A percentile compares a stretch with the other conserved stretches of the same genome.
Conservation (phyloP, 1,140 invertebrate genomes). For the Pemphigus obesinymphae region DNA sequence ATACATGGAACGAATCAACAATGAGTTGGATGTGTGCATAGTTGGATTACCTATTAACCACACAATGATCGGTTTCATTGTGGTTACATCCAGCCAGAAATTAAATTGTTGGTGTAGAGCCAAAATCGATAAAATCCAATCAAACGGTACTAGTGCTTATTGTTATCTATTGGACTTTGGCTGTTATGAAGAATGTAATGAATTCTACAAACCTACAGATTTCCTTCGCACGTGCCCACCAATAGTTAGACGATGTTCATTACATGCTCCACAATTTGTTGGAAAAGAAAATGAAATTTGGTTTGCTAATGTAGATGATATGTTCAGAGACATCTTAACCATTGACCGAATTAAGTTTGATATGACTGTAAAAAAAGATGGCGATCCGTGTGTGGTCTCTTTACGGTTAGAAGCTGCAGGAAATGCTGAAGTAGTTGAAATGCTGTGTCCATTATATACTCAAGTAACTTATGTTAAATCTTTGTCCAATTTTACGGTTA, state of each 20-base stretch:
- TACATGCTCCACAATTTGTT: neutral
- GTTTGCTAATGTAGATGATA: neutral
- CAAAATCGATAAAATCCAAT: neutral
- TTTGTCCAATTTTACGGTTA: neutral
- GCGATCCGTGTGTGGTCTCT: neutral
- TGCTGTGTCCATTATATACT: neutral
- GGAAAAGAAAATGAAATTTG: constrained; percentile 35
- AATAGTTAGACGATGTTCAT: neutral
- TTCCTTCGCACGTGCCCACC: neutral
- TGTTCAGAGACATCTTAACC: neutral
- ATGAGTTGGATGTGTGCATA: neutral
- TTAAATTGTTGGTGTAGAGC: constrained; percentile 20
- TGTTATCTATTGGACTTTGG: constrained; percentile 27
- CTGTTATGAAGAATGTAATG: neutral
- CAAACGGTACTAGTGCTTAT: neutral
- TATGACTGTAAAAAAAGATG: neutral
- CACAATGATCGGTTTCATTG: neutral
- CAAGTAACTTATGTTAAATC: neutral
- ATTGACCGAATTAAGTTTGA: neutral
- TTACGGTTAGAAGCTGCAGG: neutral
- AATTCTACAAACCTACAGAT: constrained; percentile 18
- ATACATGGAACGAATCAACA: neutral
- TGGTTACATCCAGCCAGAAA: neutral
- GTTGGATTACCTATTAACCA: neutral
- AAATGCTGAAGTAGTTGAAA: neutral